These are phyloP conservation scores for Mesembrinibis cayennensis DNA, from an alignment of 2,113 vertebrate genomes.

Conservation along the genomic window DNA sequence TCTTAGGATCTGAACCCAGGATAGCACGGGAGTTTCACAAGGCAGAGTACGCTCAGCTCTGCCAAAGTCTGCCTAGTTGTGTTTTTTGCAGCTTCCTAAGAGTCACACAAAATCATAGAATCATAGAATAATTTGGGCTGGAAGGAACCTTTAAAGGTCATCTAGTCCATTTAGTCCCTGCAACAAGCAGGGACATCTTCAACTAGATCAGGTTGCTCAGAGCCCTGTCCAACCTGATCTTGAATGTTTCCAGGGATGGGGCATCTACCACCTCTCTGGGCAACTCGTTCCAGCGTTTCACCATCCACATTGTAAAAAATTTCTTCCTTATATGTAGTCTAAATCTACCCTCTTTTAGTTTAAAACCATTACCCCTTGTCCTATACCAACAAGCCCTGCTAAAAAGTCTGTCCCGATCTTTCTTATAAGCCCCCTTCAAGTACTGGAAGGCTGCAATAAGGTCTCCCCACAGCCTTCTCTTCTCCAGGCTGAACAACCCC, in stretches of 20 bases:
- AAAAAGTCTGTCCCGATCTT: neutral
- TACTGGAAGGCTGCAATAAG: neutral
- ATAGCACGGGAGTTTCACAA: accelerated
- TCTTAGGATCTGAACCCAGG: neutral
- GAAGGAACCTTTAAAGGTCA: neutral
- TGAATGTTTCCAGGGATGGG: neutral
- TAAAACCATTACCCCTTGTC: neutral
- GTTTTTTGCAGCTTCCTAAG: neutral
- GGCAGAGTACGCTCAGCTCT: neutral
- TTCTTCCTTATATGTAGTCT: neutral
- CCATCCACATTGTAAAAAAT: accelerated
- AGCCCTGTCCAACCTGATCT: accelerated
- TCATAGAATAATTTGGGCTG: neutral
- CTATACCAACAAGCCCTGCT: neutral
- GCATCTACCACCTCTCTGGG: neutral
- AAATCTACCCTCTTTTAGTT: neutral
- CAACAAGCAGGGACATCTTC: neutral
- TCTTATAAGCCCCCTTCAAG: neutral
- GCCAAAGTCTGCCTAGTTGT: neutral
- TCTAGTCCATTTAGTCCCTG: neutral
- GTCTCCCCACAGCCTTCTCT: neutral
- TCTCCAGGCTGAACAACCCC: neutral
- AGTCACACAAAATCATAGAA: neutral
- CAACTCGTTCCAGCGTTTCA: neutral
- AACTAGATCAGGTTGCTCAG: neutral